Evolutionary conservation across 2,113 vertebrate species (phyloP).

Genomic region (Tapirus terrestris): DNA sequence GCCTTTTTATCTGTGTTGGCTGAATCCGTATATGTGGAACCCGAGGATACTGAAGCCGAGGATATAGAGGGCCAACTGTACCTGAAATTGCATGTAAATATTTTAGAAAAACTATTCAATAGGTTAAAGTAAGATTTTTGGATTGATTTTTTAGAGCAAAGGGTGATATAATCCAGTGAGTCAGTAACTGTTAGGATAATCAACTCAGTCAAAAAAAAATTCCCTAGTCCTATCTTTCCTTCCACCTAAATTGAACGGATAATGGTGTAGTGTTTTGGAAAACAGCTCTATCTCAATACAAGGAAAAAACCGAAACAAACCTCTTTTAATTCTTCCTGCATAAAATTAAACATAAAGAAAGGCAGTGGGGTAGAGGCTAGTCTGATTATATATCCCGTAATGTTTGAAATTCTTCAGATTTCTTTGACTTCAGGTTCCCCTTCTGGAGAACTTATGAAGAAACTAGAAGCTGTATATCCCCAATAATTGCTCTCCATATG

Average conservation of each 20-base stretch:
- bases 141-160: background rate
- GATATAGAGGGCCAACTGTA: too few relatives aligned
- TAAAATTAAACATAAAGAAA: background rate
- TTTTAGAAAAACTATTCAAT: background rate
- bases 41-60: too few relatives aligned
- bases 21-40: too few relatives aligned
- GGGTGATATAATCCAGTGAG: background rate
- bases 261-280: background rate
- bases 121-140: background rate
- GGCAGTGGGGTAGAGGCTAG: background rate
- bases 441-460: background rate
- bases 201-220: background rate
- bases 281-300: background rate
- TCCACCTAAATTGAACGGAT: background rate
- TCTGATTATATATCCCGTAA: background rate
- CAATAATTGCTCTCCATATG: background rate
- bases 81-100: background rate
- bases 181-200: background rate
- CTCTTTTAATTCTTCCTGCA: background rate
- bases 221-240: background rate
- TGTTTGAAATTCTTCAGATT: background rate
- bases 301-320: background rate
- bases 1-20: too few relatives aligned
- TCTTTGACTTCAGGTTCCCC: background rate
- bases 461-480: background rate